A percentile compares a stretch with the other conserved stretches of the same genome.
Evolutionary conservation across 1,140 invertebrate species (phyloP).

Genomic region (Halesus radiatus): DNA sequence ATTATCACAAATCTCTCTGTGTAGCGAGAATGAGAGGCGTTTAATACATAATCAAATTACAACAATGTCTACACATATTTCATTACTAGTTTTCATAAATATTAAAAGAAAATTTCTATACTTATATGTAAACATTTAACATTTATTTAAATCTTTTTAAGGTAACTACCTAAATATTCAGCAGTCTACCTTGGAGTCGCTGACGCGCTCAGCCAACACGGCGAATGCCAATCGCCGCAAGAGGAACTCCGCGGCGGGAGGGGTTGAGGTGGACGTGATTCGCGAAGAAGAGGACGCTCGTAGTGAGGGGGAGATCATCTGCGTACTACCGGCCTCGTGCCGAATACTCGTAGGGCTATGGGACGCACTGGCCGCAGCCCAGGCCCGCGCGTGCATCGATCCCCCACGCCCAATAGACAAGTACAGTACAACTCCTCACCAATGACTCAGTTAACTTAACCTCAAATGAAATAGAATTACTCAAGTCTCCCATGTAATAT

Average conservation of each 20-base stretch:
- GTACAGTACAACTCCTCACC: no score
- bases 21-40: no score
- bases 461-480: no score
- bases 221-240: constrained; percentile 78
- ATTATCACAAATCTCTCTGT: no score
- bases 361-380: constrained; percentile 83
- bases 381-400: neutral
- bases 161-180: constrained; percentile 84
- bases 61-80: no score
- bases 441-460: no score
- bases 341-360: constrained; percentile 87
- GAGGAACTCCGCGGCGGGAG: constrained; percentile 58
- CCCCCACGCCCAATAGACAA: no score
- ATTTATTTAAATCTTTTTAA: constrained; percentile 32
- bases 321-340: constrained; percentile 87
- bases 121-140: no score
- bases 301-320: constrained; percentile 71
- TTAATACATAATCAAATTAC: no score
- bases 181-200: constrained; percentile 80
- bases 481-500: neutral
- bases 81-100: no score
- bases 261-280: constrained; percentile 57
- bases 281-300: constrained; percentile 73
- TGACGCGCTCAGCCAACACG: constrained; percentile 81
- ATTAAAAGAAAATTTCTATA: no score